Base-by-base conservation (phyloP, 2,888 invertebrate species). In the Drosophila nr. perissopoda region DNA sequence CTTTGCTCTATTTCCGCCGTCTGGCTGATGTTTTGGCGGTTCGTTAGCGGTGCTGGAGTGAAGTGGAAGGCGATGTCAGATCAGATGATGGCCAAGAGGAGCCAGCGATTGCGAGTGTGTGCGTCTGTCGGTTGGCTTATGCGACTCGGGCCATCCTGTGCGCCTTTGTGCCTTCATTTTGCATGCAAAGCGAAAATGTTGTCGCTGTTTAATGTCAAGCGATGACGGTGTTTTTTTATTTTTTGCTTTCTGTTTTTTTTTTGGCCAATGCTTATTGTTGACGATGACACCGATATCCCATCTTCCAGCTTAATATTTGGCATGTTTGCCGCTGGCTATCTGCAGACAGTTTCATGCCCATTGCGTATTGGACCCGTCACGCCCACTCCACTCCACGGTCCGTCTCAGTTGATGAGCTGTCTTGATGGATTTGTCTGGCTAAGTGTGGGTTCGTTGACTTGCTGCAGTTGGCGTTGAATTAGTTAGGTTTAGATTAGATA, bases 171-270 rank as follows among this genome's bases (percentile, higher is more conserved):
- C 74, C 68, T 65, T 66, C 86, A 88, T 89, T 89, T 88, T 67
- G 74, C 85, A 89, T 86, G 83, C 86, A 78, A 85, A 86, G 83
- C 74, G 81, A 85, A 88, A 88, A 86, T 83, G 83, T 89, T 89
- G 89, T 80, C 87, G 88, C 90, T 90, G 90, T 87, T 90, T 87
- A 87, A 90, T 90, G 87, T 87, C 90, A 90, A 90, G 77, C 82
- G 89, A 63, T 74, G 76, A 65, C 51, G 62, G 18, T 77, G 71
- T 70, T 82, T 3, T 4, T 69, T 63, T 69, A 46, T 49, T 27
- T 36, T 18, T 6, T 49, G 10, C 18, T 27, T n/a, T n/a, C 10
- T n/a, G 7, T 29, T 13, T 33, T 42, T n/a, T 56, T 29, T n/a
- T 58, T 56, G 36, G 21, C 54, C 52, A 51, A 56, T 53, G 67